Evolutionary conservation across 2,113 vertebrate species (phyloP), one percentile per base, ranked within the genome.

Genomic region (Illadopsis cleaveri): DNA sequence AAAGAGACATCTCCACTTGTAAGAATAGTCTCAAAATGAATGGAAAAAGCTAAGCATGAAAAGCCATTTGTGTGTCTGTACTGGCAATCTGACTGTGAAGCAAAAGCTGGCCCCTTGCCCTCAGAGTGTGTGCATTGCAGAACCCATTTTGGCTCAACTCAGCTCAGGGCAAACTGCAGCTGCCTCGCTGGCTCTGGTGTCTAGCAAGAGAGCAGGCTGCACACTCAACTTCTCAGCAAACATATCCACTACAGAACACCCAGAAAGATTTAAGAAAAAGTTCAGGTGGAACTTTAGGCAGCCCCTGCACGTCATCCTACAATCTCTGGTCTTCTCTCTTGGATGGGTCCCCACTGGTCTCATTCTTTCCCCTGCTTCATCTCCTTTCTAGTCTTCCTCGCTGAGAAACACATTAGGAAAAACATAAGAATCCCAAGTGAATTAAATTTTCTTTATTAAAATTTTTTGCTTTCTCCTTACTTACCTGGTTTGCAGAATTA

Each of bases 251-350:
- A 61, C 44, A 89, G 50, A 70, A 93, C 61, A 61, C 5, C 0
- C 30, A 77, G 38, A 50, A 44, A 48, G 10, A 42, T 1, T 69
- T 57, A 66, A 72, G n/a, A 62, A 90, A 64, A 72, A 31, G 5
- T 40, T 51, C 48, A 60, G 1, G 0, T 23, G 23, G 60, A 82
- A 71, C 33, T 70, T 69, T 28, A 57, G 30, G 50, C 45, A 86
- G 71, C 4, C 28, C 33, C 21, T 31, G 19, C 0, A 0, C 0
- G 0, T 56, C 4, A 6, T 58, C 38, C 20, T 71, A 21, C 28
- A 51, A 1, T 10, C 33, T 75, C 47, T 16, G 3, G 12, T 71
- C 30, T 35, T 51, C 24, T 68, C 48, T 44, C 12, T 31, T 1
- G 1, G 19, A 30, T 7, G 27, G 8, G 11, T 31, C 21, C 24